Conservation (phyloP, 2,113 vertebrate species). For the Sakesphorus luctuosus region DNA sequence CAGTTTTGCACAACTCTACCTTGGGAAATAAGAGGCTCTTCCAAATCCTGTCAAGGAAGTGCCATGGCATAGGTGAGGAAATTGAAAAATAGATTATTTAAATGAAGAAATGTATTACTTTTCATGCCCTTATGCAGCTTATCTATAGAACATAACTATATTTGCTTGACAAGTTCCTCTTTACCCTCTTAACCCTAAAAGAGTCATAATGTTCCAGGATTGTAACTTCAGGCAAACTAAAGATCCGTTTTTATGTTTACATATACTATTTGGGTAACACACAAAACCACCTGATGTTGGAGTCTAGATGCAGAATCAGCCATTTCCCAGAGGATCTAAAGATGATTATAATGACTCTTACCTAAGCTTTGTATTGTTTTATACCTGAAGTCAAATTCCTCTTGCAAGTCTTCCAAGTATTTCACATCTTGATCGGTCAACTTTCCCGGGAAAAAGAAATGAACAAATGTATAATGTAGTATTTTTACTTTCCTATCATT, state of each 20-base stretch:
- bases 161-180: background rate
- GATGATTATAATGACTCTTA: slow-evolving; percentile 65
- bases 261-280: background rate
- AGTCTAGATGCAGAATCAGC: background rate
- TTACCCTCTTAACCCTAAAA: background rate
- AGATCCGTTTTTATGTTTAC: background rate
- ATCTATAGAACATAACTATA: background rate
- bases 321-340: background rate
- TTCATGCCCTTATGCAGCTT: background rate
- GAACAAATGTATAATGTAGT: background rate
- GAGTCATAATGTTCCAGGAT: background rate
- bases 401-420: slow-evolving; percentile 94
- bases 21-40: background rate
- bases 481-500: background rate
- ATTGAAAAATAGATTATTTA: background rate
- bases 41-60: background rate
- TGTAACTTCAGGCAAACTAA: background rate
- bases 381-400: slow-evolving; percentile 97
- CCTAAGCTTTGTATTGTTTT: slow-evolving; percentile 95
- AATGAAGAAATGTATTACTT: background rate
- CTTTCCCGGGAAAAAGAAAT: slow-evolving; percentile 71
- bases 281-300: rapidly evolving
- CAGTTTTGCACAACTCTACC: background rate
- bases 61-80: background rate
- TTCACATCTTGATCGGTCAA: slow-evolving; percentile 95